Evolutionary conservation across 1,140 invertebrate species (phyloP), one percentile per base, ranked within the genome.

Genomic region (Heliconius himera): DNA sequence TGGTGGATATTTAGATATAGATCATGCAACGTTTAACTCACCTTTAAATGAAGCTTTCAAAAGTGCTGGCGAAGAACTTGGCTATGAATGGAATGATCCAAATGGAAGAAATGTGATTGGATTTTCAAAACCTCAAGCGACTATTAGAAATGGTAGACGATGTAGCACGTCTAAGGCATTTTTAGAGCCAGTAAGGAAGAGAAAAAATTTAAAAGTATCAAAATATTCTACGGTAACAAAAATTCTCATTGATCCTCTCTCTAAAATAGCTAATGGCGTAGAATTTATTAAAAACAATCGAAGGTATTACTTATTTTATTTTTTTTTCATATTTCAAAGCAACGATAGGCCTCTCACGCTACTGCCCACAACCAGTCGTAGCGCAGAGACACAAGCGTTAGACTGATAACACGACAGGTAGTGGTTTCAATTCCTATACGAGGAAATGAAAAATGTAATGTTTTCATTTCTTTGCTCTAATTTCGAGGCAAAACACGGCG

Each of bases 141-240:
- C 96, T 13, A 95, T 97, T 81, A 91, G 96, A 11, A 95, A 96
- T 46, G 97, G 97, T 0, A 89, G 95, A 73, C 91, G 97, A 81
- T 97, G 97, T 74, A 97, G 97, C 83, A 96, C 97, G 9, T 95
- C 95, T 0, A 97, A 96, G 91, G 96, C 97, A 0, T 97, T 97
- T 87, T 87, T 97, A 36, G 95, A 95, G 81, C 96, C 96, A 1
- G 90, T 96, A 8, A 91, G 95, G 13, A 85, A 95, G 38, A 95
- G 97, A 70, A 77, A 77, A 36, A 98, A 98, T 87, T 95, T 98
- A 2, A 96, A 96, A 82, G 94, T 98, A 0, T 95, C 96, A 0
- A 96, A 96, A 73, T 95, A 95, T 60, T 96, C 97, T 0, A 95
- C 96, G 29, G 95, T 96, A 0, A 97, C 95, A 0, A 97, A 95